Base-by-base conservation (phyloP, 2,113 vertebrate species). In the Macquaria ambigua region DNA sequence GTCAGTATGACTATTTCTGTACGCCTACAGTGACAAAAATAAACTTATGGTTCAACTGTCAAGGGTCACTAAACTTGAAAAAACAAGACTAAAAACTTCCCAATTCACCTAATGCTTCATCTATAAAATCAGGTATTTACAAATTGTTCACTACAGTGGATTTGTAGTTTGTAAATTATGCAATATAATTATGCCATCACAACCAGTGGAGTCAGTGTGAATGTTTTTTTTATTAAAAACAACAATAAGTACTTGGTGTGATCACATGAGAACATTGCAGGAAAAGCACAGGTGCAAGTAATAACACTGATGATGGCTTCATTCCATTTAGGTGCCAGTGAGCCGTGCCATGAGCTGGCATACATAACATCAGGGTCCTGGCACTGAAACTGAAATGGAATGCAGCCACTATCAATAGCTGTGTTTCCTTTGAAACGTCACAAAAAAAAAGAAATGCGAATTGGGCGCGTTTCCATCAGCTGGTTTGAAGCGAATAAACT, bases 1-100 rank as follows among this genome's bases (percentile, higher is more conserved):
- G 52, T 50, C 52, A 15, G 21, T 59, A 0, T 3, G 11, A 55
- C 39, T 52, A 41, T 58, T 62, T 72, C 31, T 34, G 43, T 28
- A 72, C 37, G 5, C 61, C 18, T 43, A 31, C 34, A 56, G n/a
- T 16, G 7, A 53, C 78, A 10, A 56, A 81, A 64, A 81, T 64
- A 81, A 64, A 53, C 18, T 28, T 41, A 3, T 16, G n/a, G 23
- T 71, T 79, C 6, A 52, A 20, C 21, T 41, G 23, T 31, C 8
- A 39, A 39, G 64, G 67, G 39, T 43, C 53, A 10, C 37, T 67
- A n/a, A 68, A 56, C 37, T 31, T 5, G 1, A 10, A 43, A 41
- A 18, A n/a, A 34, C 8, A 34, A 31, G n/a, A n/a, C n/a, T n/a
- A n/a, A 25, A 34, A 4, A 16, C 15, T 53, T 18, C 31, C 16